A percentile compares a stretch with the other conserved stretches of the same genome.
phyloP scores from a whole-genome alignment of 2,888 invertebrate genomes.

The Monopis laevigella region DNA sequence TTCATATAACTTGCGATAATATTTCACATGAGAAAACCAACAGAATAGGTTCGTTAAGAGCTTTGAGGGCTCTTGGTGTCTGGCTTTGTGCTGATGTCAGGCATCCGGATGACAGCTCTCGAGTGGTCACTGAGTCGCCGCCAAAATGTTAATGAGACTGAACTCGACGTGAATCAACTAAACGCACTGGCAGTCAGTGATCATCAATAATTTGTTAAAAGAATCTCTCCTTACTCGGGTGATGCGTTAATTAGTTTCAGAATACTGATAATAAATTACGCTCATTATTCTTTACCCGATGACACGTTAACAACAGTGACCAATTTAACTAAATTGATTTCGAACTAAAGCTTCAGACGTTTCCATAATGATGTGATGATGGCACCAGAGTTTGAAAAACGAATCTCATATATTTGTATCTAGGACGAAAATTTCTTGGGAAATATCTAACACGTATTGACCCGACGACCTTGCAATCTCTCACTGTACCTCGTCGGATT shows the following conservation, averaged over 20 bases:
- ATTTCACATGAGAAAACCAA: conserved; percentile 59
- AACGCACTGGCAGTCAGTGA: conserved; percentile 19
- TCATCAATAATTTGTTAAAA: conserved; percentile 19
- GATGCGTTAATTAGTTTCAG: conserved; percentile 9
- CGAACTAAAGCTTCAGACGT: neutral
- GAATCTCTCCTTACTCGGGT: neutral
- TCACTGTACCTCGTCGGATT: conserved; percentile 31
- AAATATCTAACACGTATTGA: conserved; percentile 44
- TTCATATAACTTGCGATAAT: conserved; percentile 22
- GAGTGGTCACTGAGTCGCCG: conserved; percentile 28
- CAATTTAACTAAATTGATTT: conserved; percentile 11
- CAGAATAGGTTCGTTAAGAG: conserved; percentile 63
- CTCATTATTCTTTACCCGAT: conserved; percentile 8
- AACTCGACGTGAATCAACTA: conserved; percentile 14
- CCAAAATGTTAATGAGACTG: conserved; percentile 43
- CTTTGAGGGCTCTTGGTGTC: conserved; percentile 40
- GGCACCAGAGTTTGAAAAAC: neutral
- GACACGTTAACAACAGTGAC: conserved; percentile 11
- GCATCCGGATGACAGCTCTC: conserved; percentile 31
- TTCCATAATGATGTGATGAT: neutral
- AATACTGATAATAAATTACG: conserved; percentile 9
- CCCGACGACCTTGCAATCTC: conserved; percentile 43
- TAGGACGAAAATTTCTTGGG: conserved; percentile 22
- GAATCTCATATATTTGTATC: conserved; percentile 4
- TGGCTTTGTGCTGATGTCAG: conserved; percentile 49